These are phyloP conservation scores for Tachystola acroxantha DNA, from an alignment of 2,888 invertebrate genomes.

Conservation along the genomic window DNA sequence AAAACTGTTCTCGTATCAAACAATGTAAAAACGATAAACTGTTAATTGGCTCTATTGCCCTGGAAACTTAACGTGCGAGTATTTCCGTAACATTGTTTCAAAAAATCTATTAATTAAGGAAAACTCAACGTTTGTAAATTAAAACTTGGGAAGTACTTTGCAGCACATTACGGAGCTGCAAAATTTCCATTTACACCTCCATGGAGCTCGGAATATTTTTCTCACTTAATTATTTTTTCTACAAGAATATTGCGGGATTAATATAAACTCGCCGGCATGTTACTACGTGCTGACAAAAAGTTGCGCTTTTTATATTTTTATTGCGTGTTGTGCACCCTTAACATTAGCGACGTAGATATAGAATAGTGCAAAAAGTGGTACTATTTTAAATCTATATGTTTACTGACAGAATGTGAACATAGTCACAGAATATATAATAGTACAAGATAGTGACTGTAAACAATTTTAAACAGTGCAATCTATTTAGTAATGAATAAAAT, in stretches of 20 bases:
- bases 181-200: background rate
- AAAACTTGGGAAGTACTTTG: background rate
- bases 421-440: no score
- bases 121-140: background rate
- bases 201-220: slow-evolving; percentile 13
- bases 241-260: slow-evolving; percentile 25
- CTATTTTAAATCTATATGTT: no score
- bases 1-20: no score
- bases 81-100: background rate
- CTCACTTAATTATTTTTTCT: slow-evolving; percentile 40
- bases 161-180: background rate
- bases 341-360: slow-evolving; percentile 16
- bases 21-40: background rate
- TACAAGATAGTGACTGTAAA: no score
- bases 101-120: background rate
- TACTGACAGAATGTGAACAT: no score
- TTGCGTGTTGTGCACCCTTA: slow-evolving; percentile 27
- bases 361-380: no score
- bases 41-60: no score
- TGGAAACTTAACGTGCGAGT: no score
- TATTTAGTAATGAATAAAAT: no score
- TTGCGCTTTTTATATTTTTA: slow-evolving; percentile 25
- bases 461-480: no score
- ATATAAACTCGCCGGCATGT: slow-evolving; percentile 26
- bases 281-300: slow-evolving; percentile 25